A percentile compares a stretch with the other conserved stretches of the same genome.
Evolutionary conservation across 2,888 invertebrate species (phyloP).

Genomic region (Alloplasta piceator): DNA sequence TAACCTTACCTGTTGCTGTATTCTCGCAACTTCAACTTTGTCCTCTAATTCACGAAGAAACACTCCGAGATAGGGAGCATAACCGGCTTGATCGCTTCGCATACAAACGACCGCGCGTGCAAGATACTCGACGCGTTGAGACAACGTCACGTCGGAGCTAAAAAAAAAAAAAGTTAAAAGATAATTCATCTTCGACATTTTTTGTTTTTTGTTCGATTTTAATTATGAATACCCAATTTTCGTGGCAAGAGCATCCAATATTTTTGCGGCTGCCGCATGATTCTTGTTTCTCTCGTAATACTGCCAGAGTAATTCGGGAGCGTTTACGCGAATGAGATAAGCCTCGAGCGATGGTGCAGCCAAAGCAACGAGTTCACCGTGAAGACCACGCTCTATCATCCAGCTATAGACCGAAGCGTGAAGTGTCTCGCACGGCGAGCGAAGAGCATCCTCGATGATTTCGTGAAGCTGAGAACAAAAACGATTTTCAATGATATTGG

Average conservation of each 20-base stretch:
- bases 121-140: slow-evolving; percentile 94
- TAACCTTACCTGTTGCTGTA: slow-evolving; percentile 87
- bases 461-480: slow-evolving; percentile 84
- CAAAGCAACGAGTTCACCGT: slow-evolving; percentile 88
- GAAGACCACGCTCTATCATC: slow-evolving; percentile 92
- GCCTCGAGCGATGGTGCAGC: slow-evolving; percentile 90
- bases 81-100: slow-evolving; percentile 92
- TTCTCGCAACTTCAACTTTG: slow-evolving; percentile 95
- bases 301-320: slow-evolving; percentile 92
- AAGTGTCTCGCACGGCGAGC: slow-evolving; percentile 92
- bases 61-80: slow-evolving; percentile 89
- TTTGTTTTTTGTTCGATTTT: background rate
- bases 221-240: slow-evolving; percentile 85
- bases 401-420: slow-evolving; percentile 97
- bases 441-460: slow-evolving; percentile 88
- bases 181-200: background rate
- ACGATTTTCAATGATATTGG: background rate
- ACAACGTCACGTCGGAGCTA: slow-evolving; percentile 90
- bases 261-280: slow-evolving; percentile 95
- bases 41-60: slow-evolving; percentile 96
- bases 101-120: slow-evolving; percentile 98
- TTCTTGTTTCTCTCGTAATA: slow-evolving; percentile 97
- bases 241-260: slow-evolving; percentile 94
- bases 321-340: slow-evolving; percentile 86
- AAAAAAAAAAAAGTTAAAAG: slow-evolving; percentile 69